Evolutionary conservation across 1,140 invertebrate species (phyloP).

Genomic region (Drepana arcuata): DNA sequence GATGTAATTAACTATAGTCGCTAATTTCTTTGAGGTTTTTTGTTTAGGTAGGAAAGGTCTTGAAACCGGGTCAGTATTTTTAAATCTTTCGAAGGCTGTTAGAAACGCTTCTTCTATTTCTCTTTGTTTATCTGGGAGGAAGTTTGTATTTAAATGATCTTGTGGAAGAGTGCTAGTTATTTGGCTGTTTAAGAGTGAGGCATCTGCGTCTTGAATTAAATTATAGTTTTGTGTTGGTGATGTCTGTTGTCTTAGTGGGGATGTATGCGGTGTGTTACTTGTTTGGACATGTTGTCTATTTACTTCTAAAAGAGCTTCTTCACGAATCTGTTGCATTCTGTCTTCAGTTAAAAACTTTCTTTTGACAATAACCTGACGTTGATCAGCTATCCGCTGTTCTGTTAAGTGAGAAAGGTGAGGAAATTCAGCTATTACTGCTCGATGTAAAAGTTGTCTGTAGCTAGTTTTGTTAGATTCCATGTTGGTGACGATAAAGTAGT

Average conservation of each 20-base stretch:
- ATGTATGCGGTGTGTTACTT: neutral
- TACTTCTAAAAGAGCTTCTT: slow-evolving; percentile 4
- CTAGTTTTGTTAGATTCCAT: slow-evolving; percentile 3
- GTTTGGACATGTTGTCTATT: neutral
- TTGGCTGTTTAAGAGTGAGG: neutral
- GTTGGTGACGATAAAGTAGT: slow-evolving; percentile 3
- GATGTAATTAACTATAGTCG: slow-evolving; percentile 7
- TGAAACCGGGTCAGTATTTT: slow-evolving; percentile 4
- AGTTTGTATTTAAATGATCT: neutral
- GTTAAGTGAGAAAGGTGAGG: slow-evolving; percentile 4
- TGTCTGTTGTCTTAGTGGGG: neutral
- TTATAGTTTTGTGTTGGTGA: neutral
- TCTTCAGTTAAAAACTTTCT: slow-evolving; percentile 3
- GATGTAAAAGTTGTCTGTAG: neutral
- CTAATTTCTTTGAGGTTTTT: slow-evolving; percentile 12
- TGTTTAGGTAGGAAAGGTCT: slow-evolving; percentile 10
- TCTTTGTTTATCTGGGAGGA: neutral
- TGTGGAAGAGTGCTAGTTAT: neutral
- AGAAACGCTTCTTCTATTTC: neutral
- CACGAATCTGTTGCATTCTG: slow-evolving; percentile 1
- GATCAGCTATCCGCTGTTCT: slow-evolving; percentile 11
- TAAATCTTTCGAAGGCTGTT: neutral
- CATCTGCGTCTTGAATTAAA: neutral
- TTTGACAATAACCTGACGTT: slow-evolving; percentile 7
- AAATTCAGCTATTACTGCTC: neutral